Conservation (phyloP, 2,888 invertebrate genomes). For the Opisthograptis luteolata region DNA sequence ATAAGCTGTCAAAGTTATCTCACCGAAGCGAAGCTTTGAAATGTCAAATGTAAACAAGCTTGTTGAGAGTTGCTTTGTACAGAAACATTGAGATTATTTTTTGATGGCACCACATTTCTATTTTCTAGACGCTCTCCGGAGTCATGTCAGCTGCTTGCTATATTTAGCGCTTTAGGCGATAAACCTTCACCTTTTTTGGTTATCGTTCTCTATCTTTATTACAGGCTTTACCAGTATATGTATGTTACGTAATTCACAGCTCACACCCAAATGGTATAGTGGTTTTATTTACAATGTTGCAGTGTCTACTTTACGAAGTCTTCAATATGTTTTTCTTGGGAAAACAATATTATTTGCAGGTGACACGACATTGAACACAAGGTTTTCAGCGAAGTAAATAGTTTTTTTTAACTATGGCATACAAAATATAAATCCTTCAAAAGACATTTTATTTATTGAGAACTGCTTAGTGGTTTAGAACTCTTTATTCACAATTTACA, state of each 20-base stretch:
- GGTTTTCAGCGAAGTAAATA: background rate
- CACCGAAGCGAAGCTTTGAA: constrained; percentile 20
- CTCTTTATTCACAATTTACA: too few relatives aligned
- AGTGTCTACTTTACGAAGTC: background rate
- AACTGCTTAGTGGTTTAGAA: background rate
- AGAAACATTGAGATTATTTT: constrained; percentile 14
- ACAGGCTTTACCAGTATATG: background rate
- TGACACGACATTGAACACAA: background rate
- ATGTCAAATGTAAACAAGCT: constrained; percentile 32
- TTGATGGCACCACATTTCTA: constrained; percentile 15
- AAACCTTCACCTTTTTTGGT: constrained; percentile 1
- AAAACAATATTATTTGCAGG: background rate
- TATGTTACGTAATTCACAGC: background rate
- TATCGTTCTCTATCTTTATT: constrained; percentile 13
- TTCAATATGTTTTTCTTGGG: background rate
- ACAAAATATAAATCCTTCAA: background rate
- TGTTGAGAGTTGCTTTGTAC: constrained; percentile 18
- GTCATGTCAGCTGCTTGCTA: constrained; percentile 2
- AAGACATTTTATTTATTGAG: background rate
- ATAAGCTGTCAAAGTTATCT: constrained; percentile 33
- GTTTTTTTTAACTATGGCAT: background rate
- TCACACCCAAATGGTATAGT: background rate
- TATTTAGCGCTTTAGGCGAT: constrained; percentile 8
- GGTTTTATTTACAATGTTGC: background rate
- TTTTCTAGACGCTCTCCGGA: constrained; percentile 16